Evolutionary conservation across 1,140 invertebrate species (phyloP), one percentile per base, ranked within the genome.

Genomic region (Ceratina australensis): DNA sequence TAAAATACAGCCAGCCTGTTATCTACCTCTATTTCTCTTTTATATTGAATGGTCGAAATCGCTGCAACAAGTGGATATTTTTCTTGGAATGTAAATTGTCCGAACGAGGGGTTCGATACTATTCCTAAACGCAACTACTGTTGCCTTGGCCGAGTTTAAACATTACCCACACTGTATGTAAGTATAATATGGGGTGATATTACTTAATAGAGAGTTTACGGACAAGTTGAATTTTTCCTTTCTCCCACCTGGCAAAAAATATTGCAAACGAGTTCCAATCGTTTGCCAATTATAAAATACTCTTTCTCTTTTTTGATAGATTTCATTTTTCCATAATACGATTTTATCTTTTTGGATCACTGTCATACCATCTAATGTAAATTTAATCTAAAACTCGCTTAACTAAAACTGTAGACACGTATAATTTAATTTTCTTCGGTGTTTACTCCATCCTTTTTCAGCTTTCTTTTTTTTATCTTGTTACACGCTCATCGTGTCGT

Each of bases 81-180:
- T 24, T 2, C 20, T 47, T 4, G 33, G 12, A 22, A 47, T 33
- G 20, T 47, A 7, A 5, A 20, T 10, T 15, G 20, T 64, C 16
- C 3, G 12, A 18, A 18, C 7, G 3, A 59, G 16, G 20, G 20
- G 18, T 26, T 47, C 54, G 18, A 50, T 16, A 28, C n/a, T 1
- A 33, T 49, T 59, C 15, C n/a, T 50, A 26, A 28, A 47, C 42
- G 24, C 13, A 15, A 5, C 15, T 22, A 26, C 18, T 26, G 4
- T 1, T 57, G 24, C 73, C 73, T 76, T 76, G 73, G 69, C 65
- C 73, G 54, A 59, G 54, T 69, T 76, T 74, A 26, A 42, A 42
- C 33, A 42, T 42, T 42, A 42, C 33, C 33, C 33, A 42, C 33
- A 10, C 33, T 42, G 10, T 42, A 15, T 20, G 7, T 20, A 20